Conservation (phyloP, 2,797 vertebrate species). For the Microctenopoma stevenorrisi region DNA sequence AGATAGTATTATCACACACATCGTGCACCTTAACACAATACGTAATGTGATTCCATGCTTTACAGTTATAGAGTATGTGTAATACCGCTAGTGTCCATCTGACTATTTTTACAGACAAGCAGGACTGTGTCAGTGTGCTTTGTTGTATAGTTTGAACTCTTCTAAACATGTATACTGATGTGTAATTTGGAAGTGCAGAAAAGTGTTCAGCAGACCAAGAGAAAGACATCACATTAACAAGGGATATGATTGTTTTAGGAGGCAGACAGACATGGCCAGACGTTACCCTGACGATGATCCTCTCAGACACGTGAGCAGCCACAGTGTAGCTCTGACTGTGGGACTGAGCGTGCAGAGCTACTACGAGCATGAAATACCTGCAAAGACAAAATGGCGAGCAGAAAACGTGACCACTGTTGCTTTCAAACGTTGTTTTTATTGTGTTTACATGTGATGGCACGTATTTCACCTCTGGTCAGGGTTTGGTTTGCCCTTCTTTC, state of each 20-base stretch:
- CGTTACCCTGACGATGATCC: conserved; percentile 98
- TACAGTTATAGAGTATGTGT: conserved; percentile 11
- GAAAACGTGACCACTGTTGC: not conserved
- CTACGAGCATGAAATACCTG: conserved; percentile 99
- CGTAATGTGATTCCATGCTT: conserved; percentile 7
- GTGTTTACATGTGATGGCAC: not conserved
- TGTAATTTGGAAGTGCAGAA: conserved; percentile 15
- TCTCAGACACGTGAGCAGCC: conserved; percentile 96
- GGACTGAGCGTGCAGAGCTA: conserved; percentile 94
- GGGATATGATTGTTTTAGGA: conserved; percentile 79
- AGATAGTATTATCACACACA: not conserved
- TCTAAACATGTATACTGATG: not conserved
- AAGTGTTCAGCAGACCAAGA: conserved; percentile 26
- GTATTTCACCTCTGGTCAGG: conserved; percentile 94
- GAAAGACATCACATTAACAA: conserved; percentile 65
- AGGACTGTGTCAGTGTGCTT: not conserved
- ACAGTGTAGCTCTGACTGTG: conserved; percentile 97
- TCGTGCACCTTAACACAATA: too few species aligned
- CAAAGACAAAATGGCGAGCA: conserved; percentile 9
- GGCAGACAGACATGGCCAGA: conserved; percentile 87
- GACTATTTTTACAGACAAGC: too few species aligned
- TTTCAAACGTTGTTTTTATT: not conserved
- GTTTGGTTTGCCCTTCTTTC: conserved; percentile 99
- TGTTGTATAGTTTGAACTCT: conserved; percentile 15
- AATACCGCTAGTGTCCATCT: conserved; percentile 7